phyloP scores from a whole-genome alignment of 2,888 invertebrate species.

The Amiota communis region DNA sequence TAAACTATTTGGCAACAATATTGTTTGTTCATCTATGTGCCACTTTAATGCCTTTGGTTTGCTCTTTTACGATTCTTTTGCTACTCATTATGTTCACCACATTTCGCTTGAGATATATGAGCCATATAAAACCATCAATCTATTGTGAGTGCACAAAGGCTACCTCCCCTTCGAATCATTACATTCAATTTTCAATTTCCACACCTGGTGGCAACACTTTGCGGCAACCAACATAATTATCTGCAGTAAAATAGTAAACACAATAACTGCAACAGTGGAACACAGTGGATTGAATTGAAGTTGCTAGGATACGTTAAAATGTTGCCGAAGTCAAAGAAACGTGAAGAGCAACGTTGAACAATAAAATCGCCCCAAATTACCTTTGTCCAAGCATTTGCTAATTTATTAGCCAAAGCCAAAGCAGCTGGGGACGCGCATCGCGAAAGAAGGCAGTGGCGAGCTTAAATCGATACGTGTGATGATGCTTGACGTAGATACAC shows the following conservation, averaged over 20 bases:
- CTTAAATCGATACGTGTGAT: slow-evolving; percentile 35
- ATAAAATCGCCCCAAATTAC: slow-evolving; percentile 54
- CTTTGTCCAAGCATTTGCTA: slow-evolving; percentile 51
- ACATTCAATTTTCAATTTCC: slow-evolving; percentile 56
- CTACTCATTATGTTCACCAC: too few relatives aligned
- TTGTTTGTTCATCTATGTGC: too few relatives aligned
- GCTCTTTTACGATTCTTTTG: too few relatives aligned
- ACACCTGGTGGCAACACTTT: slow-evolving; percentile 42
- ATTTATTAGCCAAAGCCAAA: slow-evolving; percentile 54
- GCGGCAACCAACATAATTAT: slow-evolving; percentile 18
- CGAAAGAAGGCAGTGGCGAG: slow-evolving; percentile 34
- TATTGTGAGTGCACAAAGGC: too few relatives aligned
- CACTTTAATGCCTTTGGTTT: too few relatives aligned
- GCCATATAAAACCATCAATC: too few relatives aligned
- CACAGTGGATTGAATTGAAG: not conserved
- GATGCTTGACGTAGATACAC: not conserved
- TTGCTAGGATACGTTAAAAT: not conserved
- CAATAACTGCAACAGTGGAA: slow-evolving; percentile 7
- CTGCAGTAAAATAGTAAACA: slow-evolving; percentile 18
- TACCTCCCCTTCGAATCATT: slow-evolving; percentile 32
- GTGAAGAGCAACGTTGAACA: slow-evolving; percentile 35
- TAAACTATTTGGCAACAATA: too few relatives aligned
- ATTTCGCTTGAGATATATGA: too few relatives aligned
- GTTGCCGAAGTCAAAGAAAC: slow-evolving; percentile 3
- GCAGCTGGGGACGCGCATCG: not conserved